A percentile compares a stretch with the other conserved stretches of the same genome.
These are phyloP conservation scores for Pseudopipra pipra DNA, from an alignment of 2,113 vertebrate genomes.

Conservation along the genomic window DNA sequence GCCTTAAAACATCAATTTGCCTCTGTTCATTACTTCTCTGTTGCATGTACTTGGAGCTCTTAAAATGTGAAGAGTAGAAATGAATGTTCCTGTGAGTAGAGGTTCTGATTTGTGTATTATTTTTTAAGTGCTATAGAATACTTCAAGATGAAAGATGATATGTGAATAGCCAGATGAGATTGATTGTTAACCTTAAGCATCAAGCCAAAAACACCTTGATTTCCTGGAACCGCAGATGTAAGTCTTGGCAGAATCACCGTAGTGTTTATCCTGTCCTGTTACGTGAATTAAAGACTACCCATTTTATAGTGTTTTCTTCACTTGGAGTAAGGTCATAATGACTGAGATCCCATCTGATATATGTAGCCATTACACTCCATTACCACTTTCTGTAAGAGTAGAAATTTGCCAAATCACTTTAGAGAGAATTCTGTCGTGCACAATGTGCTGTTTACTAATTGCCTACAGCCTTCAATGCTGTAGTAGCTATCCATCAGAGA, in stretches of 20 bases:
- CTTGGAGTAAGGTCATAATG: conserved; percentile 27
- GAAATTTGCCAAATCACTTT: conserved; percentile 30
- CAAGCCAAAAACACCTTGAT: conserved; percentile 37
- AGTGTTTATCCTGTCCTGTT: conserved; percentile 37
- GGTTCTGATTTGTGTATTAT: not conserved
- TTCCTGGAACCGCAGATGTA: conserved; percentile 46
- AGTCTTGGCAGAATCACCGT: conserved; percentile 36
- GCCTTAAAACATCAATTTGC: not conserved
- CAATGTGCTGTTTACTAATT: not conserved
- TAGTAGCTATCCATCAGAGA: not conserved
- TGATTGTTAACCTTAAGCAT: conserved; percentile 5
- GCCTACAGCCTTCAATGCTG: not conserved
- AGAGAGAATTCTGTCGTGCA: not conserved
- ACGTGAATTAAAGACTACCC: not conserved
- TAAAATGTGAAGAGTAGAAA: not conserved
- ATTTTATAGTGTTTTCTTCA: conserved; percentile 37
- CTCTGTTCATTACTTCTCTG: not conserved
- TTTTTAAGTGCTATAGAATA: conserved; percentile 13
- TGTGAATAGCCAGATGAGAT: not conserved
- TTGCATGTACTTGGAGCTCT: not conserved
- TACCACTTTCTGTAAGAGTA: not conserved
- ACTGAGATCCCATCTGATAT: conserved; percentile 10
- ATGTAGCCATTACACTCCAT: conserved; percentile 35
- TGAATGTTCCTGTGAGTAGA: not conserved
- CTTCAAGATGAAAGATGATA: conserved; percentile 12